Evolutionary conservation across 1,140 invertebrate genomes (phyloP).

Genomic region (Tenebrio molitor): DNA sequence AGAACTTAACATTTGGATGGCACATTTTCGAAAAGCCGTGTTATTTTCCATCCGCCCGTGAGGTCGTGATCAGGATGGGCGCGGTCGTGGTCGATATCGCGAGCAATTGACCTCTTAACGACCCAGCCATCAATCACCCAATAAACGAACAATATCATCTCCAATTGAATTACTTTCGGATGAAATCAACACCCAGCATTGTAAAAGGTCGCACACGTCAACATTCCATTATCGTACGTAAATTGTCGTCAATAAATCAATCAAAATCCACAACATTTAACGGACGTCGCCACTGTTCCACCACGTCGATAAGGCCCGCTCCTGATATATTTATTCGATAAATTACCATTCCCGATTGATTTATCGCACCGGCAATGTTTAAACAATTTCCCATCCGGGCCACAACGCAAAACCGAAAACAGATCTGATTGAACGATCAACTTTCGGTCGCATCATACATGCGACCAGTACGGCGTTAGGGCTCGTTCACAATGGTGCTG

Average conservation of each 20-base stretch:
- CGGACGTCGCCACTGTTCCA: conserved; percentile 19
- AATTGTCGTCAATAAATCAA: conserved; percentile 46
- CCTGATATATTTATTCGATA: conserved; percentile 34
- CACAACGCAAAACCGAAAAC: background rate
- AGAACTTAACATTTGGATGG: no score
- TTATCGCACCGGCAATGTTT: conserved; percentile 28
- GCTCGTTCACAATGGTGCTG: conserved; percentile 40
- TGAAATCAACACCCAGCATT: conserved; percentile 35
- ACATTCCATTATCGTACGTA: conserved; percentile 43
- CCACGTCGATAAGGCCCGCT: conserved; percentile 27
- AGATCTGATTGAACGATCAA: conserved; percentile 43
- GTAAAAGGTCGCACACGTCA: conserved; percentile 39
- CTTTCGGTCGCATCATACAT: conserved; percentile 21
- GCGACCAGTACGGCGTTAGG: conserved; percentile 16
- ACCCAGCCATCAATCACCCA: conserved; percentile 32
- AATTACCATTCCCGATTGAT: conserved; percentile 28
- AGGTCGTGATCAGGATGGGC: no score
- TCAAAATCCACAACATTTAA: conserved; percentile 27
- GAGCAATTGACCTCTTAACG: conserved; percentile 35
- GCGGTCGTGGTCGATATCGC: background rate
- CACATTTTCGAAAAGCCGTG: no score
- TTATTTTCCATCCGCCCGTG: no score
- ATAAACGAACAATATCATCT: conserved; percentile 26
- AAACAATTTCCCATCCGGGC: conserved; percentile 5
- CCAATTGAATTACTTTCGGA: conserved; percentile 44